These are phyloP conservation scores for Drosophila asahinai DNA, from an alignment of 1,140 invertebrate species.

Conservation along the genomic window DNA sequence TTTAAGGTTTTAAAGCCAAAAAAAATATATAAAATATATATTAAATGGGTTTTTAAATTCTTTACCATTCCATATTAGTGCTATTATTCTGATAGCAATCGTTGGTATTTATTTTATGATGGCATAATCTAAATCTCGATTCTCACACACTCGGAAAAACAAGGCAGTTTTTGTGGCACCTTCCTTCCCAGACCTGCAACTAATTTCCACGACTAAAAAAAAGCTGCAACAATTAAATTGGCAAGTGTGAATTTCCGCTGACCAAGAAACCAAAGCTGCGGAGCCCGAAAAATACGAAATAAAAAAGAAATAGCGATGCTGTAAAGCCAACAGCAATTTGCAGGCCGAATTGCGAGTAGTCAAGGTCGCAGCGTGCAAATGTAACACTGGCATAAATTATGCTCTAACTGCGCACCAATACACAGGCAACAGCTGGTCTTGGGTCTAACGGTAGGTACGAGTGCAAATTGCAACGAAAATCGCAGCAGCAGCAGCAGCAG, in stretches of 20 bases:
- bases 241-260: slow-evolving; percentile 78
- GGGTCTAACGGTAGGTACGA: slow-evolving; percentile 61
- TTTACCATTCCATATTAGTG: background rate
- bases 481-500: slow-evolving; percentile 29
- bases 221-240: slow-evolving; percentile 69
- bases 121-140: slow-evolving; percentile 23
- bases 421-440: slow-evolving; percentile 29
- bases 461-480: slow-evolving; percentile 49
- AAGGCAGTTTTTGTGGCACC: slow-evolving; percentile 10
- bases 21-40: background rate
- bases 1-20: too few relatives aligned
- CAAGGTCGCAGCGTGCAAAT: slow-evolving; percentile 76
- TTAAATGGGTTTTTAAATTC: too few relatives aligned
- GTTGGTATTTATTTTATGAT: slow-evolving; percentile 12
- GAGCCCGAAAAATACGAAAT: slow-evolving; percentile 15
- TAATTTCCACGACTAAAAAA: slow-evolving; percentile 57
- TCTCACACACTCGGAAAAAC: slow-evolving; percentile 26
- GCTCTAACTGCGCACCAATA: slow-evolving; percentile 29
- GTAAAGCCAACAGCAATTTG: slow-evolving; percentile 57
- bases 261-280: slow-evolving; percentile 39
- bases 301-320: slow-evolving; percentile 17
- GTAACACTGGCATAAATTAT: slow-evolving; percentile 80
- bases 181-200: slow-evolving; percentile 56
- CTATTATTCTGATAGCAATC: slow-evolving; percentile 3
- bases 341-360: slow-evolving; percentile 53